These are phyloP conservation scores for Electrophaes corylata DNA, from an alignment of 2,888 invertebrate species.

Conservation along the genomic window DNA sequence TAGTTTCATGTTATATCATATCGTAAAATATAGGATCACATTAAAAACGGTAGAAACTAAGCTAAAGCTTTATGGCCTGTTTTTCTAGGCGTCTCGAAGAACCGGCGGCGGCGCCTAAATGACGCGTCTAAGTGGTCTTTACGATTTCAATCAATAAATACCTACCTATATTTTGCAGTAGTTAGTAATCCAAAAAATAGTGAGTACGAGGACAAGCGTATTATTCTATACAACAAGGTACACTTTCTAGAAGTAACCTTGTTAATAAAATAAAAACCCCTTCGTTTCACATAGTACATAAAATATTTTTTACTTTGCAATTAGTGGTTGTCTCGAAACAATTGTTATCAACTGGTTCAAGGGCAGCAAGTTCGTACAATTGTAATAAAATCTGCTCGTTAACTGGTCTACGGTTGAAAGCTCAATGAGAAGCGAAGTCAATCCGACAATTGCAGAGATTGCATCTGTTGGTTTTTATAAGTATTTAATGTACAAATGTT, in stretches of 20 bases:
- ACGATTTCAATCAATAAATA: too few species aligned
- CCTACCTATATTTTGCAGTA: too few species aligned
- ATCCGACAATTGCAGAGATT: constrained; percentile 1
- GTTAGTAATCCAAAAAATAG: too few species aligned
- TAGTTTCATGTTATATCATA: too few species aligned
- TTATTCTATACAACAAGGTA: not conserved
- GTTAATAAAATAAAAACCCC: not conserved
- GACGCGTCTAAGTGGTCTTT: too few species aligned
- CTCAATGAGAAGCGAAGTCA: constrained; percentile 31
- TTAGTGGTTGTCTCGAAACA: constrained; percentile 21
- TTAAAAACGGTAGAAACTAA: too few species aligned
- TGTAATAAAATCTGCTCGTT: constrained; percentile 33
- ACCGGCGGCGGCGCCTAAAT: too few species aligned
- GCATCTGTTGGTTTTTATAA: not conserved
- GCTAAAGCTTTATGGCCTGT: too few species aligned
- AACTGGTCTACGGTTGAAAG: constrained; percentile 24
- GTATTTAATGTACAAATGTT: not conserved
- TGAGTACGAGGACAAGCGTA: too few species aligned
- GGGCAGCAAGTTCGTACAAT: constrained; percentile 12
- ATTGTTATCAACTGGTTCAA: constrained; percentile 27
- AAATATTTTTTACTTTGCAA: constrained; percentile 7
- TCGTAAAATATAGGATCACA: too few species aligned
- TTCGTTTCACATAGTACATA: not conserved
- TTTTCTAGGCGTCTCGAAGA: too few species aligned
- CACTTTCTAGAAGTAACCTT: not conserved